These are phyloP conservation scores for Campoletis sonorensis DNA, from an alignment of 1,140 invertebrate species.

Conservation along the genomic window DNA sequence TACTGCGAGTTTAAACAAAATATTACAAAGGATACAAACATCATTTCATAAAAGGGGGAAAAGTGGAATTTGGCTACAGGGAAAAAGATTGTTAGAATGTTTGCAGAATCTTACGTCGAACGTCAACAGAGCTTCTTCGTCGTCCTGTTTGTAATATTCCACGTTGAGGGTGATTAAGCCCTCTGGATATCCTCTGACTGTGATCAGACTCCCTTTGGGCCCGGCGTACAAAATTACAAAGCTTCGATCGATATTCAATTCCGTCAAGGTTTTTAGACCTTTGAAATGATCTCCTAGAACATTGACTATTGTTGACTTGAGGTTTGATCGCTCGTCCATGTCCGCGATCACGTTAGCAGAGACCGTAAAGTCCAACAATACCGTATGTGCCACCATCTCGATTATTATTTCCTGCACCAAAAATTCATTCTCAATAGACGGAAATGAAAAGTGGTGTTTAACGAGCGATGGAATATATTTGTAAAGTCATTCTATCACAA, in stretches of 20 bases:
- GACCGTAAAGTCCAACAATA: slow-evolving; percentile 88
- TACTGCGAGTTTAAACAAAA: too few relatives aligned
- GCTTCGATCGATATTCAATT: slow-evolving; percentile 81
- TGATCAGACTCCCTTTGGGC: slow-evolving; percentile 82
- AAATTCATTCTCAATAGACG: background rate
- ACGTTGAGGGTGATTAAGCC: slow-evolving; percentile 87
- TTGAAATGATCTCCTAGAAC: slow-evolving; percentile 83
- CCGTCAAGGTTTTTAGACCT: slow-evolving; percentile 81
- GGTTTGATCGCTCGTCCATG: slow-evolving; percentile 80
- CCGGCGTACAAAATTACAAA: slow-evolving; percentile 83
- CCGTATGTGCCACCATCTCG: slow-evolving; percentile 87
- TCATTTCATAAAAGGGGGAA: background rate
- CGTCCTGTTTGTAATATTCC: slow-evolving; percentile 87
- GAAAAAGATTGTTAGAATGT: background rate
- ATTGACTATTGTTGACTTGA: slow-evolving; percentile 82
- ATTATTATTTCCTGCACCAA: slow-evolving; percentile 44
- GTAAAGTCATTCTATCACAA: too few relatives aligned
- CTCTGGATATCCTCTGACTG: slow-evolving; percentile 83
- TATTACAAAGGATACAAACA: too few relatives aligned
- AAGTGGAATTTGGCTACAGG: background rate
- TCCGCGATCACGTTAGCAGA: slow-evolving; percentile 82
- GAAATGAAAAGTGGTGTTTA: background rate
- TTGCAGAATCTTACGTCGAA: slow-evolving; percentile 81
- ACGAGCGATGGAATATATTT: too few relatives aligned
- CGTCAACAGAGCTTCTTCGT: slow-evolving; percentile 82